Evolutionary conservation across 1,140 invertebrate genomes (phyloP), one percentile per base, ranked within the genome.

Genomic region (Brachionus rotundiformis): DNA sequence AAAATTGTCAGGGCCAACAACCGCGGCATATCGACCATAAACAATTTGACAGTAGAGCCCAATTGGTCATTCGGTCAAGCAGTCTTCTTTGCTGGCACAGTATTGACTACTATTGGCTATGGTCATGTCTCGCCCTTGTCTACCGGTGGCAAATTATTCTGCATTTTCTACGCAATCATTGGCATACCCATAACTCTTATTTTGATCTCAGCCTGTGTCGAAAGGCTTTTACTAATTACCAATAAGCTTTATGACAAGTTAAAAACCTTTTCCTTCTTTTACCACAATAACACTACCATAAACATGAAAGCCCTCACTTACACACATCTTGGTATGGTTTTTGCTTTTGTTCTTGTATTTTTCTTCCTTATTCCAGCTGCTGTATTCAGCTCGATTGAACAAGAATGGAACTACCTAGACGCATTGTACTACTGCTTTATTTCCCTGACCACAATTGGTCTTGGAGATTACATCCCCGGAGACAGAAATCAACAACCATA

Each of bases 161-260:
- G 87, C 82, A 89, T 89, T 85, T 81, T 87, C 3, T 88, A 88
- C 83, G 87, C 87, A 5, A 68, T 89, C 36, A 82, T 84, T 11
- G 88, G 88, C n/a, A 88, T 88, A 44, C 87, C 96, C 36, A 94
- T 96, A 36, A 95, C 95, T 41, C 91, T 98, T 41, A 94, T 98
- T 33, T 97, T 98, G 95, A 98, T 98, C 89, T 96, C 98, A 87
- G 95, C 94, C 86, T 98, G 98, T 85, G 96, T 96, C 86, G 96
- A 98, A 89, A 91, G 96, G 83, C 89, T 98, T 36, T 93, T 95
- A 25, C 92, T 95, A 93, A 0, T 41, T 94, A 98, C 83, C 89
- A 92, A 84, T 91, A 92, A 61, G 92, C 94, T 7, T 96, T 96
- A 86, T 91, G 90, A 80, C 92, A 93, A 81, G 91, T 95, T 85